A percentile compares a stretch with the other conserved stretches of the same genome.
Evolutionary conservation across 1,140 invertebrate genomes (phyloP).

Genomic region (Phortica variegata): DNA sequence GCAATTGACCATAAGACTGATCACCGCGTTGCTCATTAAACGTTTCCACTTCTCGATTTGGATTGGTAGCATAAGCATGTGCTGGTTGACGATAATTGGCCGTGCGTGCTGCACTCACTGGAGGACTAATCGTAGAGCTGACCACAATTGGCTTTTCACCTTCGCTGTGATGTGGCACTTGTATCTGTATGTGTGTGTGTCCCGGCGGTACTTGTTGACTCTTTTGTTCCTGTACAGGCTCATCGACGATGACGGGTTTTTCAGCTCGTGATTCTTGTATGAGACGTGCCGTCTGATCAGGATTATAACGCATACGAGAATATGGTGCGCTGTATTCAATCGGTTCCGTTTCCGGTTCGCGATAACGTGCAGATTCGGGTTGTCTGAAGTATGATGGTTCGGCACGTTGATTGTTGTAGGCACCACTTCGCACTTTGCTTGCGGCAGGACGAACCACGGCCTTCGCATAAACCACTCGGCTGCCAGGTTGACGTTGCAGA

Average conservation of each 20-base stretch:
- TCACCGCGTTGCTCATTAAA: neutral
- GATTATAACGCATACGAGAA: constrained; percentile 41
- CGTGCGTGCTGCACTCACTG: neutral
- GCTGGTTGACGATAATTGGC: neutral
- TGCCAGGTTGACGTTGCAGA: constrained; percentile 26
- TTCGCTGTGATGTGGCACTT: constrained; percentile 32
- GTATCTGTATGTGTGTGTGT: constrained; percentile 42
- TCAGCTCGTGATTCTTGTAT: constrained; percentile 10
- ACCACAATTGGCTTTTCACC: constrained; percentile 29
- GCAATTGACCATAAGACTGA: neutral
- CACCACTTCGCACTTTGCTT: constrained; percentile 4
- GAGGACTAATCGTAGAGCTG: constrained; percentile 31
- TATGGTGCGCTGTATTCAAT: constrained; percentile 48
- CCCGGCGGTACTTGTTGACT: constrained; percentile 6
- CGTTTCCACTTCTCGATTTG: neutral
- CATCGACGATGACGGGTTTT: no score
- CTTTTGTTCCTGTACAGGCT: constrained; percentile 1
- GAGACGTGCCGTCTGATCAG: constrained; percentile 28
- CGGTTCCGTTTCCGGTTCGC: constrained; percentile 32
- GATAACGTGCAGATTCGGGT: constrained; percentile 21
- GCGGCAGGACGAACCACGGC: constrained; percentile 7
- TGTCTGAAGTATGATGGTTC: neutral
- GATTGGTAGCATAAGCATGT: no score
- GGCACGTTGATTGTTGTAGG: constrained; percentile 18
- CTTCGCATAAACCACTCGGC: constrained; percentile 41